Evolutionary conservation across 35 echinoderm and acorn worm genomes (phyloP).

Genomic region (Lytechinus pictus): DNA sequence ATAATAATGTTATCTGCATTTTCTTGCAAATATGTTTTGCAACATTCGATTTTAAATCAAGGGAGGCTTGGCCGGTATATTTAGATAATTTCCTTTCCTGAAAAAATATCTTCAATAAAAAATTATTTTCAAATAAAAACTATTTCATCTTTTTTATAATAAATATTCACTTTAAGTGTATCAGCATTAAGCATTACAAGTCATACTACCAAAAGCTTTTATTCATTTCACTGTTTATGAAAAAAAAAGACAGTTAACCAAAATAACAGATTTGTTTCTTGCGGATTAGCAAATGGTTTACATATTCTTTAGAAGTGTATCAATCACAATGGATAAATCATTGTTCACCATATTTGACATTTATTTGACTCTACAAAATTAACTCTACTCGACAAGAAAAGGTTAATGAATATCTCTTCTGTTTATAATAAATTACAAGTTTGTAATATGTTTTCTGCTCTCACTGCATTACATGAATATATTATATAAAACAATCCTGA

Average conservation of each 20-base stretch:
- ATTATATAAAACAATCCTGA: background rate
- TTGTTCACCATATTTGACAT: no score
- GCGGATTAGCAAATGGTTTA: no score
- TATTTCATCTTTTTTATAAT: background rate
- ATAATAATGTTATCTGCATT: background rate
- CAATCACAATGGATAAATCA: no score
- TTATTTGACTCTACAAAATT: no score
- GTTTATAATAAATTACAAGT: no score
- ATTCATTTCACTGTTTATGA: no score
- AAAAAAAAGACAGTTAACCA: no score
- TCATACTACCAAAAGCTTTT: no score
- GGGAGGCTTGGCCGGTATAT: background rate
- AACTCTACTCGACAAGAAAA: no score
- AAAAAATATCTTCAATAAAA: background rate
- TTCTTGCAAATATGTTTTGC: background rate
- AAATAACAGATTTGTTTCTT: no score
- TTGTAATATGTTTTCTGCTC: background rate
- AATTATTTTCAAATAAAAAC: background rate
- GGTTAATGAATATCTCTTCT: no score
- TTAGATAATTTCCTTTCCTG: background rate
- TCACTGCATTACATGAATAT: background rate
- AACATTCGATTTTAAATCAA: background rate
- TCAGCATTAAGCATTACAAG: background rate
- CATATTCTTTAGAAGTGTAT: no score
- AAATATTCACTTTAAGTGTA: background rate